Evolutionary conservation across 2,113 vertebrate species (phyloP).

Genomic region (Chiloscyllium plagiosum): DNA sequence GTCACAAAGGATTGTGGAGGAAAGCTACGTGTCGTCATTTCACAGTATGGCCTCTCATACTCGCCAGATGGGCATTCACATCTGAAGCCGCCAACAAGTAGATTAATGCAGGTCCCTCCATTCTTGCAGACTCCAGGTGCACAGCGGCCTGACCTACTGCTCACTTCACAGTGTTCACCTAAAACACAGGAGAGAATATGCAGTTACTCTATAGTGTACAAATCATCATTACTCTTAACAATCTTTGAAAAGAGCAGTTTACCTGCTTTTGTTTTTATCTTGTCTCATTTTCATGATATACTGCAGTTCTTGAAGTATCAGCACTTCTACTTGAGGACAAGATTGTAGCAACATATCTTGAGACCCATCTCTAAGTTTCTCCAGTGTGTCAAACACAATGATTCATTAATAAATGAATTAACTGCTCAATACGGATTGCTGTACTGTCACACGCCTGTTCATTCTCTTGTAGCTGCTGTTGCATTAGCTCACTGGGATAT

Average conservation of each 20-base stretch:
- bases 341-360: not conserved
- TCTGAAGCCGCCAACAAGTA: slow-evolving; percentile 67
- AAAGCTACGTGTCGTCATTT: slow-evolving; percentile 67
- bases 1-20: slow-evolving; percentile 66
- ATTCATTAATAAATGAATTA: not conserved
- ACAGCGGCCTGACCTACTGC: slow-evolving; percentile 58
- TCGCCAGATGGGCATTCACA: slow-evolving; percentile 61
- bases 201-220: not conserved
- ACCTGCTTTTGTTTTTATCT: not conserved
- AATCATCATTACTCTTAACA: not conserved
- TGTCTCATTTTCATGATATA: too few species aligned
- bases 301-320: not conserved
- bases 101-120: slow-evolving; percentile 66
- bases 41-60: slow-evolving; percentile 63
- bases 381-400: not conserved
- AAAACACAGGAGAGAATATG: slow-evolving; percentile 37
- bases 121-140: slow-evolving; percentile 63
- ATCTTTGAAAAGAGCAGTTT: too few species aligned
- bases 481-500: not conserved
- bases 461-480: not conserved
- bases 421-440: not conserved
- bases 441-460: not conserved
- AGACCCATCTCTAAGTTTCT: too few species aligned
- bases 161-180: slow-evolving; percentile 68
- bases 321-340: not conserved